phyloP scores from a whole-genome alignment of 2,113 vertebrate species.

The Chrysemys picta region DNA sequence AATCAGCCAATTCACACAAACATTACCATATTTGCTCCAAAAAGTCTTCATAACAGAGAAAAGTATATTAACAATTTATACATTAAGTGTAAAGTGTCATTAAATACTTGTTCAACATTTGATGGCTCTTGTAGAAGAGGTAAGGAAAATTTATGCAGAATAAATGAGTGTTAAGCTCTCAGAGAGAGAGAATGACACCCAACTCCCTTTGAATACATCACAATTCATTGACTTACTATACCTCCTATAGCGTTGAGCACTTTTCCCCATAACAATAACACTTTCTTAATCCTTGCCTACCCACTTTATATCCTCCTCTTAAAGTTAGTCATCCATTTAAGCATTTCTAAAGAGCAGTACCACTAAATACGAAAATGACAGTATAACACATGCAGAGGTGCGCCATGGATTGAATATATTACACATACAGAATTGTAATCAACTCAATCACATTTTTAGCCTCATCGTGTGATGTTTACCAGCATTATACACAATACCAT shows the following conservation, averaged over 20 bases:
- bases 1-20: conserved; percentile 42
- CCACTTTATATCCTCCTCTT: neutral
- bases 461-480: neutral
- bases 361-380: neutral
- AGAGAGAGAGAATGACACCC: neutral
- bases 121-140: neutral
- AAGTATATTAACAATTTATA: conserved; percentile 37
- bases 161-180: neutral
- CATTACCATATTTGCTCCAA: neutral
- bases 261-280: neutral
- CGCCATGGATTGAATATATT: accelerated
- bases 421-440: neutral
- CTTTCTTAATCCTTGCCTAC: neutral
- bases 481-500: neutral
- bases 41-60: conserved; percentile 8
- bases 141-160: neutral
- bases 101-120: conserved; percentile 35
- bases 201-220: neutral
- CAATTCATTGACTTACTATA: neutral
- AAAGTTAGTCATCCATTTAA: neutral
- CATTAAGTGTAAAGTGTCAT: neutral
- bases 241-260: accelerated
- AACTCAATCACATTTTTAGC: neutral
- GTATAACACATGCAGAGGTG: neutral
- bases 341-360: neutral